A percentile compares a stretch with the other conserved stretches of the same genome.
Conservation (phyloP, 2,797 vertebrate species). For the Amphiprion clarkii region DNA sequence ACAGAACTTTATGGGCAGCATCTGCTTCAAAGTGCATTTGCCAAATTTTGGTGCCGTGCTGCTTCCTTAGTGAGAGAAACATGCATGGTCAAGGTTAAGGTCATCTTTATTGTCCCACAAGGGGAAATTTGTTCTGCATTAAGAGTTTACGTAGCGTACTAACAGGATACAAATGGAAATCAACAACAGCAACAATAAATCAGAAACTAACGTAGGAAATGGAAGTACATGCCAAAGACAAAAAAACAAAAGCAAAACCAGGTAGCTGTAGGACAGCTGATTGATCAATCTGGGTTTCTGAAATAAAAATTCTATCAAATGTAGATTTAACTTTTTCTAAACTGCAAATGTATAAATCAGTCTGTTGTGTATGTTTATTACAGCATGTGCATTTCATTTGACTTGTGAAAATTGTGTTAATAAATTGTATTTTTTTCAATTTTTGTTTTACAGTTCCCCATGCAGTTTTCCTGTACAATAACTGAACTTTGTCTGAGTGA, state of each 20-base stretch:
- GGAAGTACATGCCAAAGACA: too few species aligned
- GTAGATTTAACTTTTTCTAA: not conserved
- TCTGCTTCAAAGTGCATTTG: not conserved
- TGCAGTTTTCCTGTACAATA: not conserved
- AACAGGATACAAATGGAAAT: too few species aligned
- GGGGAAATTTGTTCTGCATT: too few species aligned
- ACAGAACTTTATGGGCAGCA: not conserved
- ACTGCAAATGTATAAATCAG: too few species aligned
- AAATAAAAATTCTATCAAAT: not conserved
- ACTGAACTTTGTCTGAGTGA: slow-evolving; percentile 18
- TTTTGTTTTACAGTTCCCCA: not conserved
- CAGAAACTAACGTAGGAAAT: too few species aligned
- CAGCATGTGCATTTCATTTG: not conserved
- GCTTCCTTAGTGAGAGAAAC: slow-evolving; percentile 7
- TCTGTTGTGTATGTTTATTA: too few species aligned
- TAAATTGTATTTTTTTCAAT: not conserved
- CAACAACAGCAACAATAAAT: too few species aligned
- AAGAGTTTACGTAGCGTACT: too few species aligned
- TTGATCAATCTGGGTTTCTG: not conserved
- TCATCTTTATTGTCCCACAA: too few species aligned
- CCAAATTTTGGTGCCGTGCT: not conserved
- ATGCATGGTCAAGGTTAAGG: not conserved
- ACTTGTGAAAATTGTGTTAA: not conserved
- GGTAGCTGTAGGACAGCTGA: too few species aligned
- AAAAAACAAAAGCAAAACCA: too few species aligned